Evolutionary conservation across 2,797 vertebrate species (phyloP).

Genomic region (Trachurus trachurus): DNA sequence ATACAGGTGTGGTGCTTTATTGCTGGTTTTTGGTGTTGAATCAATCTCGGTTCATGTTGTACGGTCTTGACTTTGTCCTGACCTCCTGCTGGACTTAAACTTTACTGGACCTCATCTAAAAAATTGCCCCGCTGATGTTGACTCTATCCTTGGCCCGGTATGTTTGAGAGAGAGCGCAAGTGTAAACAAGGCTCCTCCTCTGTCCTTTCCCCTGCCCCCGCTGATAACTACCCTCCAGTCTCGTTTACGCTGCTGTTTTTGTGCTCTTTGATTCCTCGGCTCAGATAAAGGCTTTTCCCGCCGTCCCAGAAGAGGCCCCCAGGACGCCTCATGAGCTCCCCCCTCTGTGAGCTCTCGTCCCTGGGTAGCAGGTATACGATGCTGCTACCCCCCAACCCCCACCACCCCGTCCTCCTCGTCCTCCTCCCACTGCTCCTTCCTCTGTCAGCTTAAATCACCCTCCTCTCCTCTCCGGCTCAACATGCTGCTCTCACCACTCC

Average conservation of each 20-base stretch:
- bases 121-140: slow-evolving; percentile 2
- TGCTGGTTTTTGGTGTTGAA: background rate
- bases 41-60: background rate
- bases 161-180: slow-evolving; percentile 8
- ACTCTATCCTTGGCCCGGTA: slow-evolving; percentile 2
- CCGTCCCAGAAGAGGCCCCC: slow-evolving; percentile 55
- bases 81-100: slow-evolving; percentile 34
- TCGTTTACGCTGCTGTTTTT: slow-evolving; percentile 54
- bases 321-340: slow-evolving; percentile 63
- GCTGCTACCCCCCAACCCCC: slow-evolving; percentile 33
- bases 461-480: slow-evolving; percentile 51
- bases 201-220: slow-evolving; percentile 25
- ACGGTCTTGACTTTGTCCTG: slow-evolving; percentile 23
- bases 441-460: slow-evolving; percentile 69
- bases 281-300: slow-evolving; percentile 74
- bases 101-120: slow-evolving; percentile 22
- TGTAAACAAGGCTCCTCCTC: slow-evolving; percentile 51
- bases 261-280: slow-evolving; percentile 67
- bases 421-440: too few relatives aligned
- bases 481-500: slow-evolving; percentile 65
- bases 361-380: slow-evolving; percentile 47
- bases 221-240: slow-evolving; percentile 57
- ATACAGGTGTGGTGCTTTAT: background rate
- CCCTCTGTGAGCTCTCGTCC: slow-evolving; percentile 58
- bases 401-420: background rate